A percentile compares a stretch with the other conserved stretches of the same genome.
Conservation (phyloP, 2,113 vertebrate genomes). For the Galbula dea region DNA sequence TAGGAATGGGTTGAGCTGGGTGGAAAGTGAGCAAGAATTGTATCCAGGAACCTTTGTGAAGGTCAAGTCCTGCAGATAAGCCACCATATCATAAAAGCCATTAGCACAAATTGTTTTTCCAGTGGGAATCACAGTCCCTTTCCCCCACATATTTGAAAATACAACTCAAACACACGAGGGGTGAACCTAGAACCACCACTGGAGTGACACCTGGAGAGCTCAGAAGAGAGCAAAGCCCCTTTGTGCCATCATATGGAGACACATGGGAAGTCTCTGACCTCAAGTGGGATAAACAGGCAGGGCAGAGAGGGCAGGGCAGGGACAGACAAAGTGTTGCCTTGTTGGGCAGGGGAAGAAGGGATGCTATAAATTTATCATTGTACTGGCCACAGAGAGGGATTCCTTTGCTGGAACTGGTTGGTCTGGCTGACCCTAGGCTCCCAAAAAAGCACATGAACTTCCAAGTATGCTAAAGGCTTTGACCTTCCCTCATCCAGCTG, state of each 20-base stretch:
- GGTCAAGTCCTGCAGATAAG: not conserved
- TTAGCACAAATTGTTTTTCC: not conserved
- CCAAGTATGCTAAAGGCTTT: not conserved
- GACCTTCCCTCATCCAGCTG: not conserved
- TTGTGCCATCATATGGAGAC: not conserved
- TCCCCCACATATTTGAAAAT: not conserved
- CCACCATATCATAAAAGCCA: not conserved
- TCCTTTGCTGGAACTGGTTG: not conserved
- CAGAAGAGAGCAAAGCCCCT: not conserved
- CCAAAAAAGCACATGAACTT: not conserved
- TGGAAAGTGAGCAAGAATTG: not conserved
- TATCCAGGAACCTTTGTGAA: not conserved
- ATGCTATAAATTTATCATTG: not conserved
- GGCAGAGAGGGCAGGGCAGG: not conserved
- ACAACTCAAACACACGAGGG: not conserved
- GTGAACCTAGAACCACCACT: not conserved
- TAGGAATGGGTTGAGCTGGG: not conserved
- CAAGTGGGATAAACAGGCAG: not conserved
- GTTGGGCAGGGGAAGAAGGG: not conserved
- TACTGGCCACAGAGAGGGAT: not conserved
- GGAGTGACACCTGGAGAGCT: not conserved
- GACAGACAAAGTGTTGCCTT: not conserved
- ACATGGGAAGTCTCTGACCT: not conserved
- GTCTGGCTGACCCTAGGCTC: not conserved
- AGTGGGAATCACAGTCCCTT: not conserved